Base-by-base conservation (phyloP, 2,797 vertebrate species). In the Neoniphon sammara region DNA sequence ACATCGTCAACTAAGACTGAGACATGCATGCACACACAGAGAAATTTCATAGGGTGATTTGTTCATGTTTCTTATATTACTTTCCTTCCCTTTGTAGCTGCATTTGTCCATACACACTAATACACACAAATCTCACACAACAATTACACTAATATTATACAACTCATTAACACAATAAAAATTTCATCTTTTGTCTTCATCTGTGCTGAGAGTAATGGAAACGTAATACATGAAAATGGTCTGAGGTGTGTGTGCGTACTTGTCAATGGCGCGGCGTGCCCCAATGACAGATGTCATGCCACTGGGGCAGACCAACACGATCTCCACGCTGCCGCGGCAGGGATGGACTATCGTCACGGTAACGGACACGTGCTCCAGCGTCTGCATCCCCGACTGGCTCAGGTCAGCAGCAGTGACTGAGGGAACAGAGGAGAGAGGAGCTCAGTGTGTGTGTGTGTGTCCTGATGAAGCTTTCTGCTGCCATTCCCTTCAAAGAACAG, bases 311-410 rank as follows among this genome's bases (percentile, higher is more conserved):
- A 93, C 67, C 6, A 99, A 92, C 70, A 89, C 70, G 5, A 97
- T 87, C 85, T 98, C 96, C 88, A 99, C 76, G 66, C 94, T 96
- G 74, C 98, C 97, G 0, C 98, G 96, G 64, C 96, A 94, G 0
- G 95, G 95, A 62, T 98, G 97, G 21, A 78, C 90, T 42, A 98
- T 92, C 5, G 95, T 96, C 81, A 99, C 86, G 0, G 96, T 96
- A 67, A 99, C 94, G 0, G 96, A 95, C 82, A 98, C 97, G 0
- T 99, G 97, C 86, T 99, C 98, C 91, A 99, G 88, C 0, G 96
- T 98, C 84, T 92, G 91, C 96, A 99, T 95, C 23, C 97, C 96
- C 0, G 97, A 98, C 20, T 92, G 89, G 64, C 71, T 81, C 84
- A 98, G 92, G 87, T 97, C 95, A 0, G 65, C 78, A 0, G 82